Base-by-base conservation (phyloP, 2,797 vertebrate genomes). In the Xenops minutus region DNA sequence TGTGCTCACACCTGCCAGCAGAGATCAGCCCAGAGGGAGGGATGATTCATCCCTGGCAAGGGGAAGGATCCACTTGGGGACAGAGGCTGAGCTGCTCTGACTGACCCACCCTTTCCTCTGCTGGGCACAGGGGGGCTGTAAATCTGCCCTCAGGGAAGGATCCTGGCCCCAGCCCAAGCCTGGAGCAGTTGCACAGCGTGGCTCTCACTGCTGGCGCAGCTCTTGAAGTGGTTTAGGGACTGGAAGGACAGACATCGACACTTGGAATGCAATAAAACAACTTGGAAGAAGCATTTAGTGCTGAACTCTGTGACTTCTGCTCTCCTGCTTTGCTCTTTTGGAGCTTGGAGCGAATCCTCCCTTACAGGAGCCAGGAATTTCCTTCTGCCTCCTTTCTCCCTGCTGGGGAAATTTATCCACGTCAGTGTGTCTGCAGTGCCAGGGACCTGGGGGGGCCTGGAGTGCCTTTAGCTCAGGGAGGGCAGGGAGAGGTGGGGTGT, bases 361-460 rank as follows among this genome's bases (percentile, higher is more conserved):
- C 0, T n/a, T 26, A 13, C 26, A 75, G 36, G 46, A 92, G 44
- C 27, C 46, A 79, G 56, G 55, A 86, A 23, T 55, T 80, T 89
- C 55, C 34, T 63, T 69, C 74, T 92, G 48, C 72, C 48, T 36
- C 16, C 16, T 52, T 37, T 20, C 5, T 29, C 6, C 5, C 0
- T 27, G 34, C 61, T 4, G 4, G 41, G 62, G 48, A 51, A 6
- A 21, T 55, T 21, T 16, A 11, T 3, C 2, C 14, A 5, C 64
- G 1, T 15, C 2, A 2, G 0, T 7, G 15, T 6, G 4, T 7
- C 44, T 62, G 0, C 22, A 1, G 67, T 13, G 49, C 20, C 51
- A 8, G 8, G 19, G 32, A 9, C 16, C 32, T 32, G 39, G 3
- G 23, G 13, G 52, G 24, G 32, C 21, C 56, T 61, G 3, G 8